Percentiles rank a stretch among this genome's conserved stretches.
Evolutionary conservation across 1,140 invertebrate genomes (phyloP).

Genomic region (Drosophila leontia): DNA sequence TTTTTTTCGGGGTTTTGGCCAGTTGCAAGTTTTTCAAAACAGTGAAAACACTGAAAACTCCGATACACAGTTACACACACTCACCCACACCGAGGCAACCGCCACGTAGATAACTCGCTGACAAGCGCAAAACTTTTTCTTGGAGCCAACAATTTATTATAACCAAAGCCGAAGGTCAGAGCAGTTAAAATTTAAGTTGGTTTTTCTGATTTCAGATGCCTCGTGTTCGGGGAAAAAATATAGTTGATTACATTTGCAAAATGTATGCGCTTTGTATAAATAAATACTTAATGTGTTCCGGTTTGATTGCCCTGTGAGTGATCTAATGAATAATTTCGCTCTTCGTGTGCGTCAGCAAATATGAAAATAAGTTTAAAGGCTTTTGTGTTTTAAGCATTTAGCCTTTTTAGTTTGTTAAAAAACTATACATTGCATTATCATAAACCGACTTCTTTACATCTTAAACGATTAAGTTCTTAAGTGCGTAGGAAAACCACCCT

Average conservation of each 20-base stretch:
- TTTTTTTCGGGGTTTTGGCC: slow-evolving; percentile 53
- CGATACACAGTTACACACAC: slow-evolving; percentile 34
- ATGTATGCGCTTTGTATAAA: slow-evolving; percentile 53
- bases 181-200: slow-evolving; percentile 73
- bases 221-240: slow-evolving; percentile 30
- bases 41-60: slow-evolving; percentile 49
- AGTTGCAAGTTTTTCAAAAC: slow-evolving; percentile 62
- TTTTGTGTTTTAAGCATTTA: not conserved
- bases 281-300: slow-evolving; percentile 65
- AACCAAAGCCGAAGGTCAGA: slow-evolving; percentile 65
- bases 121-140: slow-evolving; percentile 74
- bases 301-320: slow-evolving; percentile 38
- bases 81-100: no score
- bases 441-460: no score
- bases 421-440: not conserved
- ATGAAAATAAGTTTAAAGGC: slow-evolving; percentile 7
- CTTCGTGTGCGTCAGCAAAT: slow-evolving; percentile 8
- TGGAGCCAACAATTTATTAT: slow-evolving; percentile 70
- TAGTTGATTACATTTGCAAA: slow-evolving; percentile 58
- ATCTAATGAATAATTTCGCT: slow-evolving; percentile 23
- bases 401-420: not conserved
- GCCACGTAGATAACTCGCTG: slow-evolving; percentile 72
- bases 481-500: not conserved
- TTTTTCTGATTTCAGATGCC: slow-evolving; percentile 62
- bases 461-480: not conserved